A percentile compares a stretch with the other conserved stretches of the same genome.
These are phyloP conservation scores for Heterodera carotae DNA, from an alignment of 1,140 invertebrate species.

Conservation along the genomic window DNA sequence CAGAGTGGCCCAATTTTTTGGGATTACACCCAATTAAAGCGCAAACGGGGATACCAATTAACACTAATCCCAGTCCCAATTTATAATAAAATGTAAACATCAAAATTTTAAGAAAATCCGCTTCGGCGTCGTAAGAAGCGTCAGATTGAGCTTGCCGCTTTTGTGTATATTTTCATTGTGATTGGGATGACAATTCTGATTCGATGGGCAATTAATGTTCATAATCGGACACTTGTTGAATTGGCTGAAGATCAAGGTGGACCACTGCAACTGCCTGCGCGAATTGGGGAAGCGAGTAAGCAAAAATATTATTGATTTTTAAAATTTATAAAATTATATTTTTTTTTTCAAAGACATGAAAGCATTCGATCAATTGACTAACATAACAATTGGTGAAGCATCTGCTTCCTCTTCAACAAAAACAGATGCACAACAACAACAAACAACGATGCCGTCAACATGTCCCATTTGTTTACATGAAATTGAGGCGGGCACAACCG, in stretches of 20 bases:
- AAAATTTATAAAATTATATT: background rate
- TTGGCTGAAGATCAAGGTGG: no score
- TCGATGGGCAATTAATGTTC: background rate
- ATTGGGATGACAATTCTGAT: no score
- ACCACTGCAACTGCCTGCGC: background rate
- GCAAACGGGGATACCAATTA: no score
- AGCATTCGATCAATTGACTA: background rate
- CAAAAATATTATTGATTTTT: background rate
- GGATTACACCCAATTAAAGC: no score
- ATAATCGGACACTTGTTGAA: background rate
- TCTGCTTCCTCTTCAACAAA: background rate
- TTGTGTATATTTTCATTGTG: no score
- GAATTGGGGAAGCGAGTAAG: background rate
- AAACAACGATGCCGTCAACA: no score
- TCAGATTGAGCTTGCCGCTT: no score
- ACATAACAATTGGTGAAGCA: background rate
- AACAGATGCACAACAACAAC: background rate
- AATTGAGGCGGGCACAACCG: background rate
- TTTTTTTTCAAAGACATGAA: background rate
- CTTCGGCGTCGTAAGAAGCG: no score
- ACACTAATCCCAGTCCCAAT: no score
- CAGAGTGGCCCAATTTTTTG: no score
- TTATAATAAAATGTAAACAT: no score
- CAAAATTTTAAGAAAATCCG: no score
- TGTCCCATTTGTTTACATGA: background rate